Base-by-base conservation (phyloP, 2,888 invertebrate genomes). In the Unio delphinus region DNA sequence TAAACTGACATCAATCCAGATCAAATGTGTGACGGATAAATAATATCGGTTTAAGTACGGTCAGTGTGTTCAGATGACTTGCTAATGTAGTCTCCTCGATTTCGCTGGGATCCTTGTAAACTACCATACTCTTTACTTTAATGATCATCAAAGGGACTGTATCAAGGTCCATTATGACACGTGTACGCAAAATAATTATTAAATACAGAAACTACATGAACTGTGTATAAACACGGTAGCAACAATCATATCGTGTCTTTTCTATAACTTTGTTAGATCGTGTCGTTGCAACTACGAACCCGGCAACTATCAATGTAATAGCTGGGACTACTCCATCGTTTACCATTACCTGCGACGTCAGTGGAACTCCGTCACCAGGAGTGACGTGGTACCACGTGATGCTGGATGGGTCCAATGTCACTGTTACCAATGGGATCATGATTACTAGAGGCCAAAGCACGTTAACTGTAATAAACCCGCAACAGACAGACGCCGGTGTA, bases 261-360 rank as follows among this genome's bases (percentile, higher is more conserved):
- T 1, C 3, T 23, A 58, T 58, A 23, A 23, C 26, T 2, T 15
- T 58, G 26, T 17, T 34, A 77, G 77, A 77, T 23, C 77, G 73
- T 1, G 77, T 77, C 0, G 68, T 75, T 20, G 72, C 67, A 1
- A 75, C 74, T 6, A 75, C 73, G 1, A 65, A 63, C 8, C 77
- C 75, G 7, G 62, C 66, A 7, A 58, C 28, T 34, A 55, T 77
- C 11, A 61, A 63, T n/a, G 45, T 69, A 4, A 71, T 70, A 17
- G 72, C 61, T 5, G 73, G 73, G 0, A 62, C 61, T 30, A 58
- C 61, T 5, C 20, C 75, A 11, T 45, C 45, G 11, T 45, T 45
- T 45, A 54, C 28, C n/a, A 73, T 77, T 30, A 56, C 58, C 8
- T 77, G 77, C 68, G 72, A 68, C 59, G 73, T 75, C 68, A 75